A percentile compares a stretch with the other conserved stretches of the same genome.
Evolutionary conservation across 1,140 invertebrate species (phyloP).

Genomic region (Bradynema listronoti): DNA sequence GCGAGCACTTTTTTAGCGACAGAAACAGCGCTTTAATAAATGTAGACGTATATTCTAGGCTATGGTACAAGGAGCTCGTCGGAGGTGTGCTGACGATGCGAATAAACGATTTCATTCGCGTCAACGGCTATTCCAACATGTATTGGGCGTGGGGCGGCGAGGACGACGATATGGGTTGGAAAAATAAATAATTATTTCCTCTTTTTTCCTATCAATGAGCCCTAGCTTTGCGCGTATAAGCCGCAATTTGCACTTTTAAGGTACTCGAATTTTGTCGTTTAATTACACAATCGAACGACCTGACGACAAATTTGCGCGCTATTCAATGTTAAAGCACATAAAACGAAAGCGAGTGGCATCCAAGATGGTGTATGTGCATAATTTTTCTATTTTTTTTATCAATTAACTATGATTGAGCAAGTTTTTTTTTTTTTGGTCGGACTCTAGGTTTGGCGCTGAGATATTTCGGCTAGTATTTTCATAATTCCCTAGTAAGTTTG

Average conservation of each 20-base stretch:
- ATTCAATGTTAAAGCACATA: slow-evolving; percentile 57
- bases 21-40: too few species aligned
- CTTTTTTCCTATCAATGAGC: too few species aligned
- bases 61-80: slow-evolving; percentile 80
- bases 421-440: neutral
- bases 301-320: slow-evolving; percentile 58
- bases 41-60: too few species aligned
- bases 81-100: slow-evolving; percentile 65
- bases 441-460: slow-evolving; percentile 12
- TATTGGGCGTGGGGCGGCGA: slow-evolving; percentile 73
- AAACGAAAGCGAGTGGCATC: slow-evolving; percentile 55
- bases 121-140: slow-evolving; percentile 85
- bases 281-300: slow-evolving; percentile 63
- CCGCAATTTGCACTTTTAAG: slow-evolving; percentile 26
- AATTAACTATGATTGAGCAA: neutral
- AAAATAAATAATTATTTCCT: slow-evolving; percentile 7
- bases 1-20: too few species aligned
- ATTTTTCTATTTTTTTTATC: neutral
- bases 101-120: slow-evolving; percentile 66
- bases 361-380: slow-evolving; percentile 48
- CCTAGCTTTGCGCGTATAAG: too few species aligned
- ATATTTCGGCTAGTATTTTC: neutral
- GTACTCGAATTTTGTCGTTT: slow-evolving; percentile 51
- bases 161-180: slow-evolving; percentile 73
- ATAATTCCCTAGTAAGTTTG: too few species aligned